Evolutionary conservation across 2,888 invertebrate genomes (phyloP), one percentile per base, ranked within the genome.

Genomic region (Ethmia dodecea): DNA sequence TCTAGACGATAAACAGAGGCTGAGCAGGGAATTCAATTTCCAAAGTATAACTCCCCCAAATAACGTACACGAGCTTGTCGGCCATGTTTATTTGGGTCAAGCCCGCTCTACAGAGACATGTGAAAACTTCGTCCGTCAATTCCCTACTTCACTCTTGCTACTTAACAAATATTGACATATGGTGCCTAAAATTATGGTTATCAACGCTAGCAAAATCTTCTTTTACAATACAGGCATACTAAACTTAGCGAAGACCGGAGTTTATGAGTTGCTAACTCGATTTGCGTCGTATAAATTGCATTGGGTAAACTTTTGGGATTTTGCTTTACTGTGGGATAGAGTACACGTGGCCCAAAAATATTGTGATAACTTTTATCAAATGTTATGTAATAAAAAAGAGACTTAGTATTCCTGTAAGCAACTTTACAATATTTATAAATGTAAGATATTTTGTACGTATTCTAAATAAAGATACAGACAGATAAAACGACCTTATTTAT

Each of bases 1-100:
- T 36, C 38, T 39, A 44, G 45, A 47, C 52, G 48, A 66, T 63
- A 66, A 68, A 64, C 56, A 64, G 56, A 49, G 48, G 47, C 47
- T 49, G 50, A 57, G 49, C 47, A 52, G 51, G 49, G 51, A 68
- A 71, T 72, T 72, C 69, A 72, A 75, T 75, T 73, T 66, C 52
- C 59, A 64, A 63, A 72, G 60, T 70, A 60, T 56, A 63, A 67
- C 56, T 55, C 57, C 38, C 48, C 44, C 52, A 55, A n/a, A 50
- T 62, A 61, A 60, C 54, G 51, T 56, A 55, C 57, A 53, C 55
- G 55, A 63, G 55, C 90, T 87, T 31, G 66, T 63, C 60, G 54
- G 41, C 41, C 54, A 49, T 73, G 74, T 77, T 76, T 77, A 75
- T 75, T 75, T 71, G 68, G 73, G 74, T 75, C 72, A 71, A 64